phyloP scores from a whole-genome alignment of 2,113 vertebrate species.

The Tautogolabrus adspersus region DNA sequence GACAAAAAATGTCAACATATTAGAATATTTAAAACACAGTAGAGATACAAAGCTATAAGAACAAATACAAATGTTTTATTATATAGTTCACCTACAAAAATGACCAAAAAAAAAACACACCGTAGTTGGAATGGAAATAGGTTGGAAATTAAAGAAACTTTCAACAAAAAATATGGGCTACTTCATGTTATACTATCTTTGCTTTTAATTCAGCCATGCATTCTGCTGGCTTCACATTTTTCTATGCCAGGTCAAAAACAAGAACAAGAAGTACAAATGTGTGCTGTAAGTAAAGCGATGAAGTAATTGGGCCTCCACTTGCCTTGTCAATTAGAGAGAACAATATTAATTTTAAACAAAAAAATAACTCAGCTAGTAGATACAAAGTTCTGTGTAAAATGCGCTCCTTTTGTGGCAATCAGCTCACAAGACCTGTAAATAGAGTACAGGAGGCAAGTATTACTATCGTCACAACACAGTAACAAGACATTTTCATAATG shows the following conservation, averaged over 20 bases:
- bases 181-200: not conserved
- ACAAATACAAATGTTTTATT: constrained; percentile 65
- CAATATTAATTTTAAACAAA: constrained; percentile 42
- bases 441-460: not conserved
- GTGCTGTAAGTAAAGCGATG: not conserved
- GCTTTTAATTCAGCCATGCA: not conserved
- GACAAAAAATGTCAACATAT: not conserved
- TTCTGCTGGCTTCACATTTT: not conserved
- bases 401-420: constrained; percentile 40
- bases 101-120: not conserved
- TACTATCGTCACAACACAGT: not conserved
- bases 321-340: constrained; percentile 27
- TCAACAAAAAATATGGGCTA: too few relatives aligned
- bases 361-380: not conserved
- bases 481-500: not conserved
- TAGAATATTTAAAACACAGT: not conserved
- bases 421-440: constrained; percentile 84
- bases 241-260: not conserved
- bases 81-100: constrained; percentile 27
- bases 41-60: constrained; percentile 15
- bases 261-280: not conserved
- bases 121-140: not conserved
- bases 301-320: not conserved
- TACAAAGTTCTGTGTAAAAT: constrained; percentile 15
- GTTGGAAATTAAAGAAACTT: constrained; percentile 9